phyloP scores from a whole-genome alignment of 2,888 invertebrate genomes.

The Ptychoptera contaminata region DNA sequence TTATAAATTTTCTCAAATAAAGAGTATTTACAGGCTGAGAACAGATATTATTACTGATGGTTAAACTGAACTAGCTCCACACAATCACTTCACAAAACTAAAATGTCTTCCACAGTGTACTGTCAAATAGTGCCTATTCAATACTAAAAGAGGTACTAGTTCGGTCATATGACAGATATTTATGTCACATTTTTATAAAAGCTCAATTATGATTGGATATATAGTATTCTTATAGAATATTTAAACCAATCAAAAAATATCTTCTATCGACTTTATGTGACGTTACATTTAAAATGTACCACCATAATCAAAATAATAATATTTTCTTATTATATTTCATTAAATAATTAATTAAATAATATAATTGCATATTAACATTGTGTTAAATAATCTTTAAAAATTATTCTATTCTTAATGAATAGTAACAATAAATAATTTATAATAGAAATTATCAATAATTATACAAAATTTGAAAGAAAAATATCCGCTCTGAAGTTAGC shows the following conservation, averaged over 20 bases:
- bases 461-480: too few species aligned
- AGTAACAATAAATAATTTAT: too few species aligned
- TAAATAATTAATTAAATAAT: slow-evolving; percentile 4
- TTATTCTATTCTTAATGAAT: too few species aligned
- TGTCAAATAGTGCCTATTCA: slow-evolving; percentile 56
- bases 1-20: neutral
- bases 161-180: slow-evolving; percentile 65
- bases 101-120: too few species aligned
- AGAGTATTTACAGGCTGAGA: slow-evolving; percentile 51
- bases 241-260: slow-evolving; percentile 36
- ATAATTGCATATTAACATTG: too few species aligned
- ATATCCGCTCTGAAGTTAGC: too few species aligned
- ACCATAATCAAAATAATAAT: slow-evolving; percentile 34
- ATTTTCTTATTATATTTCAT: slow-evolving; percentile 31
- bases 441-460: too few species aligned
- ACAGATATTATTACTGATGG: slow-evolving; percentile 12
- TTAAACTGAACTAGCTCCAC: slow-evolving; percentile 43
- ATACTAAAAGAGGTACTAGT: slow-evolving; percentile 3
- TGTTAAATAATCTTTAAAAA: too few species aligned
- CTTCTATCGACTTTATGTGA: slow-evolving; percentile 34
- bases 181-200: slow-evolving; percentile 38
- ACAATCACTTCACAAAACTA: slow-evolving; percentile 73
- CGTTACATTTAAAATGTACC: slow-evolving; percentile 39
- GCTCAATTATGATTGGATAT: slow-evolving; percentile 39
- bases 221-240: slow-evolving; percentile 34